Evolutionary conservation across 1,140 invertebrate species (phyloP).

Genomic region (Brachionus rubens): DNA sequence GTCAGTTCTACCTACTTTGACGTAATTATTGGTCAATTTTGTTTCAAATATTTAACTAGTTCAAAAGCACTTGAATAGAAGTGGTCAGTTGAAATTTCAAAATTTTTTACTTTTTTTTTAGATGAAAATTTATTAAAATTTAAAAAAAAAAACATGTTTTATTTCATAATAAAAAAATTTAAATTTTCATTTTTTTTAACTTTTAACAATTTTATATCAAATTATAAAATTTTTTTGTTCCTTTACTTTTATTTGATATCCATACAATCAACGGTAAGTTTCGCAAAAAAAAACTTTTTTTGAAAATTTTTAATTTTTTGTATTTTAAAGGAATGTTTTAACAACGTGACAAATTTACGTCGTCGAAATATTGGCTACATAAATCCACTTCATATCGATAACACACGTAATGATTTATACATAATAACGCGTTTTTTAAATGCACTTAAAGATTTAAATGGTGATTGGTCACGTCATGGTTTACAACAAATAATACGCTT

Average conservation of each 20-base stretch:
- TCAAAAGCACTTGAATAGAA: background rate
- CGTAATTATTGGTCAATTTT: too few relatives aligned
- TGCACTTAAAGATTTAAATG: conserved; percentile 25
- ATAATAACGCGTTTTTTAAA: background rate
- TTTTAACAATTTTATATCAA: background rate
- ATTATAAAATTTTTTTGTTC: background rate
- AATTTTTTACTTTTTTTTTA: conserved; percentile 7
- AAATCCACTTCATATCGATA: background rate
- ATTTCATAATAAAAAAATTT: conserved; percentile 36
- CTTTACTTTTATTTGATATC: conserved; percentile 10
- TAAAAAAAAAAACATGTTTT: conserved; percentile 10
- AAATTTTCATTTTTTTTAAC: conserved; percentile 8
- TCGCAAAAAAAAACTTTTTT: too few relatives aligned
- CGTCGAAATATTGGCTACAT: conserved; percentile 1
- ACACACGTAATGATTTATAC: conserved; percentile 1
- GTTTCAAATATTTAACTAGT: background rate
- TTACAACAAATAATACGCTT: conserved; percentile 25
- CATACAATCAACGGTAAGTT: background rate
- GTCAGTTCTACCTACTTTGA: too few relatives aligned
- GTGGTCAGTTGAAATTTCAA: background rate
- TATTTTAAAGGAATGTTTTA: background rate
- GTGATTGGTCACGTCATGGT: conserved; percentile 41
- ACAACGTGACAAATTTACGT: background rate
- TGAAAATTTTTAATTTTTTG: background rate
- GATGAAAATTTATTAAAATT: conserved; percentile 10